These are phyloP conservation scores for Eueides isabella DNA, from an alignment of 1,140 invertebrate species.

Conservation along the genomic window DNA sequence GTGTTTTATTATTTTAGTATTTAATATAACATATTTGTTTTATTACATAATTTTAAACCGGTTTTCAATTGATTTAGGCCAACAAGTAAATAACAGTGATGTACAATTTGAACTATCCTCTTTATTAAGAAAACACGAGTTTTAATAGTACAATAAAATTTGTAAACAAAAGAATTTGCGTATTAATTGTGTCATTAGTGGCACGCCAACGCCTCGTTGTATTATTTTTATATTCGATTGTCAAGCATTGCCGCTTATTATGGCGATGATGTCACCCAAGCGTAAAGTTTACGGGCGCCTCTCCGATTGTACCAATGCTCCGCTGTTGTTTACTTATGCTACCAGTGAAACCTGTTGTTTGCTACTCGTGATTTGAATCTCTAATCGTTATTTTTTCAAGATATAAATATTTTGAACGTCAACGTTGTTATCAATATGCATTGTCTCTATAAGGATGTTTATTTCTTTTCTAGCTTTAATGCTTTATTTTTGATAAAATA, in stretches of 20 bases:
- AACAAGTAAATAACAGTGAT: not conserved
- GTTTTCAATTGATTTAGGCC: not conserved
- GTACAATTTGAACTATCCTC: slow-evolving; percentile 1
- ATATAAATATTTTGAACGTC: slow-evolving; percentile 3
- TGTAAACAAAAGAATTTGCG: slow-evolving; percentile 44
- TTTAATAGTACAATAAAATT: slow-evolving; percentile 19
- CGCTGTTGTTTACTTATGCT: slow-evolving; percentile 48
- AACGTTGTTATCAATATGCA: slow-evolving; percentile 9
- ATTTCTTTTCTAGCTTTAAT: slow-evolving; percentile 22
- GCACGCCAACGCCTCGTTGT: slow-evolving; percentile 37
- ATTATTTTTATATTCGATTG: slow-evolving; percentile 46
- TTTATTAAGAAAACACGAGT: slow-evolving; percentile 20
- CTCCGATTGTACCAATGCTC: slow-evolving; percentile 33
- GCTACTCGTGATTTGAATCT: slow-evolving; percentile 38
- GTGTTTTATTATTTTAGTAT: not conserved
- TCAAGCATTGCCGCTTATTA: slow-evolving; percentile 49
- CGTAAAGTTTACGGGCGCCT: slow-evolving; percentile 38
- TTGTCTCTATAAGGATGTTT: slow-evolving; percentile 38
- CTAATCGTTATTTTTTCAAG: slow-evolving; percentile 2
- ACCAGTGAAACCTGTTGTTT: slow-evolving; percentile 45
- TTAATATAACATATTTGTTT: not conserved
- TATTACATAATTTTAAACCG: not conserved
- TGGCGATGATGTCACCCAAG: slow-evolving; percentile 60
- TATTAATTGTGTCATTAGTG: slow-evolving; percentile 49
- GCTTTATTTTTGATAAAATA: slow-evolving; percentile 22